Percentiles rank a stretch among this genome's conserved stretches.
Conservation (phyloP, 2,113 vertebrate species). For the Sphyrna mokarran region DNA sequence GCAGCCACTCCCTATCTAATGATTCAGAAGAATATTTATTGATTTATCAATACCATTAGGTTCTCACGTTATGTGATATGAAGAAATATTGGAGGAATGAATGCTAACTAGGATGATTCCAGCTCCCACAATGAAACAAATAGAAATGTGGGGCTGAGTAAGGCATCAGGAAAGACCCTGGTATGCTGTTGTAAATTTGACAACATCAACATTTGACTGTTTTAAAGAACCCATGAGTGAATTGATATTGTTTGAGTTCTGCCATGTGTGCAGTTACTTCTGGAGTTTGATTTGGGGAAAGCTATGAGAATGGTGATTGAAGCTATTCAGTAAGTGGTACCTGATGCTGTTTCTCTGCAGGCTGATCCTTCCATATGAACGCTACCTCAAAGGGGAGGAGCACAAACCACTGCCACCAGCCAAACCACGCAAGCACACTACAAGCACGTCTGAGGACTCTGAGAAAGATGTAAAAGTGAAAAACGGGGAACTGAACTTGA, state of each 20-base stretch:
- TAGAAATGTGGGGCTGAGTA: not conserved
- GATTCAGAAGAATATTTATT: not conserved
- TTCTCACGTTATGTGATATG: not conserved
- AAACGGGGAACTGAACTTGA: not conserved
- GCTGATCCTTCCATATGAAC: slow-evolving; percentile 84
- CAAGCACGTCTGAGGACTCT: slow-evolving; percentile 28
- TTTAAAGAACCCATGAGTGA: not conserved
- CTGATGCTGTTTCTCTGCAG: slow-evolving; percentile 48
- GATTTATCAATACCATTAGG: not conserved
- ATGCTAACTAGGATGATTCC: not conserved
- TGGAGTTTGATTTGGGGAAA: not conserved
- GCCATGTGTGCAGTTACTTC: not conserved
- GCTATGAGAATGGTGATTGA: not conserved
- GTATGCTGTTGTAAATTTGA: not conserved
- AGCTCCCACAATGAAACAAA: not conserved
- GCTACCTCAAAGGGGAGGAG: slow-evolving; percentile 80
- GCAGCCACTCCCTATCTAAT: not conserved
- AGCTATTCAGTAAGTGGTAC: not conserved
- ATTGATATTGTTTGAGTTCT: not conserved
- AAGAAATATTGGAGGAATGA: not conserved
- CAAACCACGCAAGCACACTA: slow-evolving; percentile 72
- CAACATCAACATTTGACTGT: not conserved
- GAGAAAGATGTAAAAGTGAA: slow-evolving; percentile 26
- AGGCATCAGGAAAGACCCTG: not conserved
- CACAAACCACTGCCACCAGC: slow-evolving; percentile 79